Evolutionary conservation across 2,113 vertebrate species (phyloP).

Genomic region (Centrocercus urophasianus): DNA sequence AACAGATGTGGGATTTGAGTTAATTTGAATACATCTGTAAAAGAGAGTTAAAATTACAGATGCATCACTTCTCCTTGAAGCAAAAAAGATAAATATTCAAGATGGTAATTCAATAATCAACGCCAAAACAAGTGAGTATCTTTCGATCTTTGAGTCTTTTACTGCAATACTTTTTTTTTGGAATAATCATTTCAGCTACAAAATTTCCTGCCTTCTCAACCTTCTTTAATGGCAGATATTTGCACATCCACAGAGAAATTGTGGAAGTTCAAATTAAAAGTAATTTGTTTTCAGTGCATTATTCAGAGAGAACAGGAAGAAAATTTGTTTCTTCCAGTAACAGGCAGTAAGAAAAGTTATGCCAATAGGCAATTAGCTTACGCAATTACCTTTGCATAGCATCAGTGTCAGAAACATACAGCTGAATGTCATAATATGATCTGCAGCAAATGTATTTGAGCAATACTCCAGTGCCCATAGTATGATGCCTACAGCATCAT

Average conservation of each 20-base stretch:
- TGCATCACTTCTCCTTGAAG: neutral
- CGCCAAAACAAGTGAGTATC: neutral
- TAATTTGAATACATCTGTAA: neutral
- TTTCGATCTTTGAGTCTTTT: neutral
- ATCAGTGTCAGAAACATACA: neutral
- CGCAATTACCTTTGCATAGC: neutral
- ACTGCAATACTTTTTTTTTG: neutral
- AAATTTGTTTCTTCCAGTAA: neutral
- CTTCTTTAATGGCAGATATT: slow-evolving; percentile 47
- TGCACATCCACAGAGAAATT: slow-evolving; percentile 38
- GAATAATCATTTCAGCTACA: slow-evolving; percentile 6
- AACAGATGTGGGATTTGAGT: neutral
- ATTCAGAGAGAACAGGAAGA: neutral
- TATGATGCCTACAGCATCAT: neutral
- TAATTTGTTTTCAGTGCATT: neutral
- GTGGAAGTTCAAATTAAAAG: slow-evolving; percentile 31
- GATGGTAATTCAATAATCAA: neutral
- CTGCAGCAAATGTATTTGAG: neutral
- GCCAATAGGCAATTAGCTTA: neutral
- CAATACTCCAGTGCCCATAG: neutral
- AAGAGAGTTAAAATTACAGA: neutral
- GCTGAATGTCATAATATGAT: neutral
- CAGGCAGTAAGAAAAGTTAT: neutral
- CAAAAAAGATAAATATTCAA: neutral
- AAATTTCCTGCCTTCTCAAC: slow-evolving; percentile 23